Evolutionary conservation across 2,888 invertebrate genomes (phyloP).

Genomic region (Ceraclea dissimilis): DNA sequence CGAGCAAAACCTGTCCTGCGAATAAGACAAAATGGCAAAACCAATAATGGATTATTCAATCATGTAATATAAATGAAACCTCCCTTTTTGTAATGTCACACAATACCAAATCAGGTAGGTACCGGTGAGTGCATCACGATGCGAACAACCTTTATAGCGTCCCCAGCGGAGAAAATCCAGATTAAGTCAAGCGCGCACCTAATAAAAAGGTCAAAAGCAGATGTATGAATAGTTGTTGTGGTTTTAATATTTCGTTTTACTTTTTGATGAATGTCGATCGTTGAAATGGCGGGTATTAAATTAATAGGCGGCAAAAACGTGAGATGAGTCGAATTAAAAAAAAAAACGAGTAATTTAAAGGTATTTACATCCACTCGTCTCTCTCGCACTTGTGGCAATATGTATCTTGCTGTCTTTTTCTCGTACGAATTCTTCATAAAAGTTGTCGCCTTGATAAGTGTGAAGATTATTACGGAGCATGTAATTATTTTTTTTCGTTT

Average conservation of each 20-base stretch:
- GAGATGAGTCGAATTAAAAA: not conserved
- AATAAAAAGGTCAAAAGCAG: not conserved
- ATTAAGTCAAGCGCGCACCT: not conserved
- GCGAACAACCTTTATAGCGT: not conserved
- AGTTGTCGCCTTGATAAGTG: not conserved
- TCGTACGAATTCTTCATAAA: not conserved
- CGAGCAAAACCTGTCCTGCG: not conserved
- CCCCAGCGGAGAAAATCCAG: not conserved
- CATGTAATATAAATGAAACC: not conserved
- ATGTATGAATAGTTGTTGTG: too few relatives aligned
- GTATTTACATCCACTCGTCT: not conserved
- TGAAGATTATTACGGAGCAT: not conserved
- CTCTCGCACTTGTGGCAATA: not conserved
- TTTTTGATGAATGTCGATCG: not conserved
- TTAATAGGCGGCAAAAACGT: slow-evolving; percentile 2
- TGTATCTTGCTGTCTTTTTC: not conserved
- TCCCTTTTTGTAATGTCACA: not conserved
- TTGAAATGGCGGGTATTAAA: not conserved
- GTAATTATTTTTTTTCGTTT: not conserved
- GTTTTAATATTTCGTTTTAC: not conserved
- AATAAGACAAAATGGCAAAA: not conserved
- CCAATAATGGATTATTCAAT: not conserved
- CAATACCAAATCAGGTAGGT: not conserved
- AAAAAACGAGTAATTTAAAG: not conserved
- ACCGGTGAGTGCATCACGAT: not conserved